Base-by-base conservation (phyloP, 2,113 vertebrate genomes). In the Hydrochoerus hydrochaeris region DNA sequence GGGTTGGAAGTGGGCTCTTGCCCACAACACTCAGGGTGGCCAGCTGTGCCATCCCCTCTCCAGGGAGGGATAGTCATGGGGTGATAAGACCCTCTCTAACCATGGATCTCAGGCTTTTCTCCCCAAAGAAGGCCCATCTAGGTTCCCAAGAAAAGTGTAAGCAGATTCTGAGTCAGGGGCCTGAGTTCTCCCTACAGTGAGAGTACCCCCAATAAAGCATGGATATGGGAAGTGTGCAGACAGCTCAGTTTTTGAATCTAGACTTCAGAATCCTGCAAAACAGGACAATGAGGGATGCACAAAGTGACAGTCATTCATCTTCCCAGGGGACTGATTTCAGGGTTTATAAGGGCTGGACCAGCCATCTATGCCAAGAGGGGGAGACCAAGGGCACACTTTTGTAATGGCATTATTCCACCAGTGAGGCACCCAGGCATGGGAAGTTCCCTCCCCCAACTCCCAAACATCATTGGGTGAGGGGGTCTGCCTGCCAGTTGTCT, bases 401-500 rank as follows among this genome's bases (percentile, higher is more conserved):
- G 30, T 46, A 17, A 44, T 54, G 88, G 44, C 57, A 91, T 65
- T 58, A 69, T 81, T 58, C 83, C 90, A 94, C 83, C 26, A 65
- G 71, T 44, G 22, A 91, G 41, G 28, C 3, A 12, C 32, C 83
- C 75, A 93, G 73, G 73, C 90, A n/a, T 24, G 77, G 85, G 69
- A 90, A 78, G 20, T 67, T 71, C 83, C 86, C 96, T 92, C 65
- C 80, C 65, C 90, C 85, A 10, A 58, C 63, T 80, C 69, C 63
- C 69, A 96, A 96, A 60, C 84, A 81, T 57, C 89, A 94, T 94
- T 96, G 97, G 96, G 96, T 95, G 96, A 98, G 97, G 97, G 86
- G 98, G 98, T 96, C 97, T 97, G 95, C 92, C 86, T 24, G 44
- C 75, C 85, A 97, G 96, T 94, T 95, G 95, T 90, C 97, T 96